Evolutionary conservation across 2,113 vertebrate genomes (phyloP), one percentile per base, ranked within the genome.

Genomic region (Porphyrio hochstetteri): DNA sequence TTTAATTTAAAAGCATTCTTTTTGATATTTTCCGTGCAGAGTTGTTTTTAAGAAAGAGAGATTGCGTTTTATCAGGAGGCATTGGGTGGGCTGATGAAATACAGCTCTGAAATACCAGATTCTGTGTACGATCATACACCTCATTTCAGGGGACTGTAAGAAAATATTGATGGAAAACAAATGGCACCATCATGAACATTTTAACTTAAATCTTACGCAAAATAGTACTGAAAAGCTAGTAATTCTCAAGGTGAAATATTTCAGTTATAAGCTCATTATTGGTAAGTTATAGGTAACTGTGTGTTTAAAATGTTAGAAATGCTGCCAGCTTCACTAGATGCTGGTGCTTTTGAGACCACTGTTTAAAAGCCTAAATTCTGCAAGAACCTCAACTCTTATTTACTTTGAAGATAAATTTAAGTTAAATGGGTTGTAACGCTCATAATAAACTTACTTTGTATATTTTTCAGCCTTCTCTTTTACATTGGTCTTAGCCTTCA

Each of bases 401-500:
- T 48, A 48, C 10, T 48, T 48, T 48, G 48, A 48, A 48, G 21
- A 48, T 48, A 48, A 48, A 48, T 48, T 48, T 48, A 48, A 48
- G 48, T 48, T 48, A 48, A 48, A 48, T 48, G 48, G 19, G 21
- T 48, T 48, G 48, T 48, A 23, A 48, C 10, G 11, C 48, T 48
- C 48, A 48, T 9, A n/a, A 42, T 67, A 82, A 61, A 36, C 13
- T 70, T 65, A 14, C 19, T 81, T 82, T 44, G 5, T 90, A 0
- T 93, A 9, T 95, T 95, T 97, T 98, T 61, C 97, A 98, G 98
- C 92, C 52, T 96, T 98, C 55, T 98, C 97, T 69, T 64, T 97
- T 81, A 89, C 97, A 53, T 52, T 98, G 96, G 77, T 98, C 95
- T 46, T 98, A 85, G 61, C 69, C 85, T 98, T 98, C 94, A 97